A percentile compares a stretch with the other conserved stretches of the same genome.
phyloP scores from a whole-genome alignment of 2,797 vertebrate species.

The Pipistrellus kuhlii region DNA sequence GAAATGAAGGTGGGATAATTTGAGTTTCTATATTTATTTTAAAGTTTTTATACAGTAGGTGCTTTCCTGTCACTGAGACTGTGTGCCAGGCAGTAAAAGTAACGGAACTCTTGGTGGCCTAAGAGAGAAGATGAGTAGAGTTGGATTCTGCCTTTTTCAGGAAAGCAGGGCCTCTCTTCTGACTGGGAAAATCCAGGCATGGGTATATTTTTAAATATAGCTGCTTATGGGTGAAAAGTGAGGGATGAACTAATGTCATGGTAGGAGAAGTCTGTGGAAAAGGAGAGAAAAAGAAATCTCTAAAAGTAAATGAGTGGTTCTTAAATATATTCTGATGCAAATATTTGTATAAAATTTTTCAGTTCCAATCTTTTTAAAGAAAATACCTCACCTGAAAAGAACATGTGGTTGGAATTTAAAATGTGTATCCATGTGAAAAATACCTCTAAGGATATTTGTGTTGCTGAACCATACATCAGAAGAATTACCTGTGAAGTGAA shows the following conservation, averaged over 20 bases:
- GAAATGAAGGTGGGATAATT: not conserved
- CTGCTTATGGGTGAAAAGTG: not conserved
- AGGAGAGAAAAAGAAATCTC: not conserved
- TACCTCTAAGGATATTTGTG: not conserved
- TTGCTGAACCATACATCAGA: not conserved
- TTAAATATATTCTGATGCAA: not conserved
- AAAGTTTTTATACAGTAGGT: not conserved
- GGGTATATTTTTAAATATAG: not conserved
- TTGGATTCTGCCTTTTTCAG: not conserved
- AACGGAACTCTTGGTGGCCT: not conserved
- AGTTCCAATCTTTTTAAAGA: not conserved
- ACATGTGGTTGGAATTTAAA: slow-evolving; percentile 26
- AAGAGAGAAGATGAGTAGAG: not conserved
- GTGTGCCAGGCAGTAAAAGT: not conserved
- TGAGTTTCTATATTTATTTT: not conserved
- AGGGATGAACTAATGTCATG: not conserved
- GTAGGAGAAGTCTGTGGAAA: not conserved
- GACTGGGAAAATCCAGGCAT: not conserved
- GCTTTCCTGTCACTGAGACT: not conserved
- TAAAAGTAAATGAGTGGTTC: not conserved
- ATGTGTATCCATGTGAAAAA: not conserved
- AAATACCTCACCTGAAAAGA: not conserved
- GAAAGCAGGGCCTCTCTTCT: not conserved
- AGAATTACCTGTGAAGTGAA: slow-evolving; percentile 7
- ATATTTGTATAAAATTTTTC: not conserved